A percentile compares a stretch with the other conserved stretches of the same genome.
Conservation (phyloP, 1,140 invertebrate genomes). For the Drosophila willistoni region DNA sequence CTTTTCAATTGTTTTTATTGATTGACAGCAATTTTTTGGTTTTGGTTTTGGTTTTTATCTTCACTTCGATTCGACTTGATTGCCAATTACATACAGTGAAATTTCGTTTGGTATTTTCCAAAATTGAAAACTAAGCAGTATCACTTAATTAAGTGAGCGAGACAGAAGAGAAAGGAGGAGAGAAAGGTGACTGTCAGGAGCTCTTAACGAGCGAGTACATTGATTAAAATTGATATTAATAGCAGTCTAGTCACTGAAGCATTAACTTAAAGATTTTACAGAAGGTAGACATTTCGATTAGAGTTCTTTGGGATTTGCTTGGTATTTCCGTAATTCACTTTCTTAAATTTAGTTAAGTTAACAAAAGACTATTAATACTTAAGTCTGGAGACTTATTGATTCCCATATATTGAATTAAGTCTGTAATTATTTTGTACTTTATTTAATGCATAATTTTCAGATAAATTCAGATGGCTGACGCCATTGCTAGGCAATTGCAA, state of each 20-base stretch:
- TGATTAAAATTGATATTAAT: too few species aligned
- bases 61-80: constrained; percentile 26
- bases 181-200: too few species aligned
- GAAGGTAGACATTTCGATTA: too few species aligned
- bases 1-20: constrained; percentile 78
- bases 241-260: too few species aligned
- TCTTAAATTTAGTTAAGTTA: too few species aligned
- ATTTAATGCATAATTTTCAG: background rate
- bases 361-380: too few species aligned
- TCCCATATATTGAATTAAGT: background rate
- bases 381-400: too few species aligned
- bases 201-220: too few species aligned
- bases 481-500: constrained; percentile 6
- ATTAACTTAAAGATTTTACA: too few species aligned
- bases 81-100: constrained; percentile 39
- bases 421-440: background rate
- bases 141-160: background rate
- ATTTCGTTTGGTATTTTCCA: constrained; percentile 31
- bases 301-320: too few species aligned
- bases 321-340: too few species aligned
- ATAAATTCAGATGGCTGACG: background rate
- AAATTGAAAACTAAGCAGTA: constrained; percentile 13
- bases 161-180: too few species aligned
- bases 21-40: constrained; percentile 55
- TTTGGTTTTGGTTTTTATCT: constrained; percentile 1